Evolutionary conservation across 2,797 vertebrate genomes (phyloP).

Genomic region (Falco peregrinus): DNA sequence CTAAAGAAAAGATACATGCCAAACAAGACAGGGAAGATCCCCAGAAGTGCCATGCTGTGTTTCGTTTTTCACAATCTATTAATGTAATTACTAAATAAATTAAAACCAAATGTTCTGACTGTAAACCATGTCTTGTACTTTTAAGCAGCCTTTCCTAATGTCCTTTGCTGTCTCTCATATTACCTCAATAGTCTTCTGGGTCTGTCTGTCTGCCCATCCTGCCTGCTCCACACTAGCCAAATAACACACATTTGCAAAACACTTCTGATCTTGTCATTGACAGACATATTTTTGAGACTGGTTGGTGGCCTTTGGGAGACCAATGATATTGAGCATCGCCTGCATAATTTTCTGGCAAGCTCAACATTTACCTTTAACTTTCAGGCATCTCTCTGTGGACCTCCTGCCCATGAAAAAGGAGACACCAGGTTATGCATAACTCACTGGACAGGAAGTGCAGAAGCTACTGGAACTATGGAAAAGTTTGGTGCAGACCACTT

Average conservation of each 20-base stretch:
- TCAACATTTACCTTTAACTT: background rate
- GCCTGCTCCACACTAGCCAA: background rate
- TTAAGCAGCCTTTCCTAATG: background rate
- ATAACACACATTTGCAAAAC: background rate
- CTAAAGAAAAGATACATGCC: constrained; percentile 19
- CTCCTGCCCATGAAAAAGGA: background rate
- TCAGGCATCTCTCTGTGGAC: background rate
- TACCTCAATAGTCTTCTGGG: background rate
- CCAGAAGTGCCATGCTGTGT: constrained; percentile 33
- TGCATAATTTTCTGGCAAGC: background rate
- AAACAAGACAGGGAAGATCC: constrained; percentile 6
- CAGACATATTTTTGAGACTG: background rate
- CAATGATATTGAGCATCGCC: background rate
- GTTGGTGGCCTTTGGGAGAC: background rate
- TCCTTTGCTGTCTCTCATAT: background rate
- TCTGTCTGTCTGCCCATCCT: background rate
- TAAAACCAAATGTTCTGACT: constrained; percentile 21
- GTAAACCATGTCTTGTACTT: background rate
- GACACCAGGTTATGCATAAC: background rate
- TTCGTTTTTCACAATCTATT: constrained; percentile 61
- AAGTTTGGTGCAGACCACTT: background rate
- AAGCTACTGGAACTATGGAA: background rate
- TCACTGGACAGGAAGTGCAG: background rate
- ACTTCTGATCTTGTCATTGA: background rate
- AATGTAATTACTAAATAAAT: constrained; percentile 57